Evolutionary conservation across 2,113 vertebrate genomes (phyloP).

Genomic region (Pygoscelis adeliae): DNA sequence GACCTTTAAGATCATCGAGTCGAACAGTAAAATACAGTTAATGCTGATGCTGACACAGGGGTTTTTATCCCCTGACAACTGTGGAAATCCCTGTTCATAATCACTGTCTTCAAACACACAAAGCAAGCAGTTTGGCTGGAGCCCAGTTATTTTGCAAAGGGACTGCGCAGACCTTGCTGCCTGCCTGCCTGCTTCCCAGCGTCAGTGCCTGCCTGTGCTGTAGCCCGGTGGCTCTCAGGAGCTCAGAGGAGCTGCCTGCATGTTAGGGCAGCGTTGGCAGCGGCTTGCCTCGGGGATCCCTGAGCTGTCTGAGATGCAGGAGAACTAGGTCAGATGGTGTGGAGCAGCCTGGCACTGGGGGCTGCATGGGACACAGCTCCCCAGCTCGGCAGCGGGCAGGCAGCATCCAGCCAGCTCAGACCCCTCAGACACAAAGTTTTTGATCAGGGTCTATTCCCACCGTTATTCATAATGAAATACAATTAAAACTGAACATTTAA

Average conservation of each 20-base stretch:
- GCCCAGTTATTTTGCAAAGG: background rate
- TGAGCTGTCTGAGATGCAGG: background rate
- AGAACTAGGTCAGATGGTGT: rapidly evolving
- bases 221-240: background rate
- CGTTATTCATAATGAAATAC: background rate
- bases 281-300: background rate
- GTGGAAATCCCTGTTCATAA: background rate
- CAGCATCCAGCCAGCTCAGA: background rate
- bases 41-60: background rate
- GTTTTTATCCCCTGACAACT: background rate
- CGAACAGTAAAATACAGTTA: background rate
- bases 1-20: background rate
- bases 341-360: background rate
- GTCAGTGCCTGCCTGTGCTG: background rate
- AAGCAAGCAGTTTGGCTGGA: background rate
- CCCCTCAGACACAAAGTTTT: background rate
- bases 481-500: background rate
- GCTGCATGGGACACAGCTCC: background rate
- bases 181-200: background rate
- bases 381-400: background rate
- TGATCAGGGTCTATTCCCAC: background rate
- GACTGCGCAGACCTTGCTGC: background rate
- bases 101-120: background rate
- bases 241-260: background rate
- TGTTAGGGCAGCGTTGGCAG: background rate